Evolutionary conservation across 2,113 vertebrate genomes (phyloP).

Genomic region (sheep (Ovis aries)): DNA sequence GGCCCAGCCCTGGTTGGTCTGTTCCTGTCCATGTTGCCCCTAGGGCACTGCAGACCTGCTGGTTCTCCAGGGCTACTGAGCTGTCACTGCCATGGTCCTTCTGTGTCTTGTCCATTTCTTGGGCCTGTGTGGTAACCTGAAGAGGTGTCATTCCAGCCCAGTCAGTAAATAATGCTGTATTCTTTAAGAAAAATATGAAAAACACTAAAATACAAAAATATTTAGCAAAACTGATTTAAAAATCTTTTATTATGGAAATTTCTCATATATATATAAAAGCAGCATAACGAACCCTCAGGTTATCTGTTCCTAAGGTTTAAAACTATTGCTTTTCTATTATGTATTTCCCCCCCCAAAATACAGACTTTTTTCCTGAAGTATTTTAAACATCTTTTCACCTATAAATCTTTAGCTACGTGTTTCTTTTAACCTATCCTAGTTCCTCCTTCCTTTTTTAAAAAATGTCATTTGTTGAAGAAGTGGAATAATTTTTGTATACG

Average conservation of each 20-base stretch:
- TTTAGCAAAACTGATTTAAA: not conserved
- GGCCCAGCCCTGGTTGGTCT: not conserved
- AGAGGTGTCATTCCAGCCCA: not conserved
- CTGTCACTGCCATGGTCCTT: not conserved
- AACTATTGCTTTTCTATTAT: not conserved
- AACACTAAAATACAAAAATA: not conserved
- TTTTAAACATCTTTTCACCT: not conserved
- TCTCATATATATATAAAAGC: not conserved
- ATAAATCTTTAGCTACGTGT: not conserved
- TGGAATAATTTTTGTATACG: not conserved
- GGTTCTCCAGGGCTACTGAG: not conserved
- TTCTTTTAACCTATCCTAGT: not conserved
- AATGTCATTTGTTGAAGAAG: not conserved
- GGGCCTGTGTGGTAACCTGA: not conserved
- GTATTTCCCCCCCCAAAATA: not conserved
- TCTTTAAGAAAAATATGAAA: conserved; percentile 11
- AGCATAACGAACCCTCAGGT: not conserved
- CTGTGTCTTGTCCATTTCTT: not conserved
- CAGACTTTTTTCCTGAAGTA: not conserved
- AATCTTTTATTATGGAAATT: not conserved
- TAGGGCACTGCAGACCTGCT: not conserved
- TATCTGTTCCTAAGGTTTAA: not conserved
- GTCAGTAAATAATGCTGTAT: not conserved
- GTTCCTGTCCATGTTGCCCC: not conserved
- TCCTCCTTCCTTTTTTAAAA: not conserved